These are phyloP conservation scores for Dynastes tityus DNA, from an alignment of 2,888 invertebrate genomes.

Conservation along the genomic window DNA sequence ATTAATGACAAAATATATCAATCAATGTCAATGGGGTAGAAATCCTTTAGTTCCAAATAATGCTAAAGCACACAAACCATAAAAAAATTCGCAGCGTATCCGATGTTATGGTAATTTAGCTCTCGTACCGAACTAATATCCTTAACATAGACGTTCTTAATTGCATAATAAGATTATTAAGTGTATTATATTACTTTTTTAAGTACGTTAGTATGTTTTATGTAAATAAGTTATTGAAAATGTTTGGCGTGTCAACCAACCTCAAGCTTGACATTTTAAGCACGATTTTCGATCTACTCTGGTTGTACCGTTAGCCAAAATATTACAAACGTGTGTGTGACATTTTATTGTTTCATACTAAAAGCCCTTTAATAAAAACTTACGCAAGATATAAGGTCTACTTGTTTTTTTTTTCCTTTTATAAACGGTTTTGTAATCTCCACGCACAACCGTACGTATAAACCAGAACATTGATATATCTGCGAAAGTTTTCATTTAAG, in stretches of 20 bases:
- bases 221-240: constrained; percentile 33
- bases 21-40: constrained; percentile 42
- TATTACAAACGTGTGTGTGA: background rate
- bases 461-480: constrained; percentile 48
- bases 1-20: constrained; percentile 45
- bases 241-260: constrained; percentile 22
- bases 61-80: constrained; percentile 40
- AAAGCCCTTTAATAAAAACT: background rate
- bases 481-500: constrained; percentile 51
- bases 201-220: constrained; percentile 24
- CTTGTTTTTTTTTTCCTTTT: background rate
- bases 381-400: constrained; percentile 12
- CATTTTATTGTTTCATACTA: background rate
- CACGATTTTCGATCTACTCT: background rate
- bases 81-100: background rate
- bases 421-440: constrained; percentile 24
- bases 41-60: constrained; percentile 44
- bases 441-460: background rate
- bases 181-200: background rate
- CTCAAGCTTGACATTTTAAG: constrained; percentile 30
- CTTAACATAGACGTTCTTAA: background rate
- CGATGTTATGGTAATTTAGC: constrained; percentile 31
- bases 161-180: constrained; percentile 9
- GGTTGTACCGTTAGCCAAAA: constrained; percentile 7
- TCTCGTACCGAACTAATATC: background rate